These are phyloP conservation scores for Drosophila helvetica DNA, from an alignment of 2,888 invertebrate species.

Conservation along the genomic window DNA sequence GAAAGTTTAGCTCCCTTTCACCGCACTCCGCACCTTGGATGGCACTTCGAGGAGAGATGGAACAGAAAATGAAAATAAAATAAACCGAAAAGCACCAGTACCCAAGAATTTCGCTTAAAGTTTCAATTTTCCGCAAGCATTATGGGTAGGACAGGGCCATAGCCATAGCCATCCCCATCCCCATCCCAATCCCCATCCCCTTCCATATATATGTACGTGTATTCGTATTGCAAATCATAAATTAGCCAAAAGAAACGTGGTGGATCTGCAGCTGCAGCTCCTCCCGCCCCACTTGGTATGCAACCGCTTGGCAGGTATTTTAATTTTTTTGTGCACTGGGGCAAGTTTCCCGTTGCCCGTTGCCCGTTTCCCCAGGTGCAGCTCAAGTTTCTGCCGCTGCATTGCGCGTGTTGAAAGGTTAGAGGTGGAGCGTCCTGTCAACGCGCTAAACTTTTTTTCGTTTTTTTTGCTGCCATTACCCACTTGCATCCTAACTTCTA, in stretches of 20 bases:
- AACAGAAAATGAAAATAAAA: conserved; percentile 6
- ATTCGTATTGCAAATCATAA: conserved; percentile 59
- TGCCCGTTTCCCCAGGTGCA: conserved; percentile 23
- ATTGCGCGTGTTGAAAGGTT: conserved; percentile 67
- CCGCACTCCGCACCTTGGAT: not conserved
- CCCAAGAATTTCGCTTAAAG: conserved; percentile 38
- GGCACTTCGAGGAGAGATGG: not conserved
- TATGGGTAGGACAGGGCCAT: not conserved
- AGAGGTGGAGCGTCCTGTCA: conserved; percentile 35
- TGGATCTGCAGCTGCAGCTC: conserved; percentile 21
- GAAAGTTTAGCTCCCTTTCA: conserved; percentile 46
- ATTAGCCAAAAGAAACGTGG: conserved; percentile 67
- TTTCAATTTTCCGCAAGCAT: conserved; percentile 37
- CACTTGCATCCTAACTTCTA: conserved; percentile 8
- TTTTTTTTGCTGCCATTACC: not conserved
- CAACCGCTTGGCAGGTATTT: conserved; percentile 67
- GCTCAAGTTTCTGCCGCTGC: conserved; percentile 64
- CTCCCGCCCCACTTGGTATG: conserved; percentile 53
- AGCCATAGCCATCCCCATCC: too few species aligned
- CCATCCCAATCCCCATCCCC: too few species aligned
- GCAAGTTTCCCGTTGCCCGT: conserved; percentile 52
- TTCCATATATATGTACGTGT: conserved; percentile 13
- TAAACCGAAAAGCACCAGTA: conserved; percentile 2
- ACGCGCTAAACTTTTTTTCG: conserved; percentile 40
- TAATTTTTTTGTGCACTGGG: conserved; percentile 71